Conservation (phyloP, 2,113 vertebrate species). For the Peromyscus leucopus region DNA sequence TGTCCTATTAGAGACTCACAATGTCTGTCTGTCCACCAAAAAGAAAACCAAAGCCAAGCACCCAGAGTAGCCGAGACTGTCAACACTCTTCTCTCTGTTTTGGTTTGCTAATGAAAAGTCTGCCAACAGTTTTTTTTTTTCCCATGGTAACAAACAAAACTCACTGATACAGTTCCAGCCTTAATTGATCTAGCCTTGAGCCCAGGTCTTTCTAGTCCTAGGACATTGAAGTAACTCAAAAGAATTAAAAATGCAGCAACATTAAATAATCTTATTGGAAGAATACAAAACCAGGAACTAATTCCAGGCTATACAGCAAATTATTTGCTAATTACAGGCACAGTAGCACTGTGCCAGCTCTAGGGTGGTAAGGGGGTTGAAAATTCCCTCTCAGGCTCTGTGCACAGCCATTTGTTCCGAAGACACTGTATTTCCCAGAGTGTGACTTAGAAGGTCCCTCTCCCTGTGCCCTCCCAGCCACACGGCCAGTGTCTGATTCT, state of each 20-base stretch:
- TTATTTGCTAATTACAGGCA: conserved; percentile 85
- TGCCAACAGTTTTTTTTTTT: conserved; percentile 70
- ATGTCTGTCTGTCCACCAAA: not conserved
- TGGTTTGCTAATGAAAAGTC: not conserved
- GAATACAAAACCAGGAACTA: conserved; percentile 78
- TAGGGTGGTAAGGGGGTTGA: conserved; percentile 65
- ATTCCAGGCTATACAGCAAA: conserved; percentile 82
- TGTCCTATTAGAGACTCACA: not conserved
- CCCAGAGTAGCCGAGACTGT: not conserved
- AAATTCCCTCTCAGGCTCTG: conserved; percentile 63
- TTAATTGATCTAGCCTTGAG: conserved; percentile 63
- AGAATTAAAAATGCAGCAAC: conserved; percentile 80
- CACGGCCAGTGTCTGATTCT: not conserved
- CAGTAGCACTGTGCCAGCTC: conserved; percentile 80
- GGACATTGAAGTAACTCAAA: conserved; percentile 70
- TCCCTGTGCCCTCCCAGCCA: fast-evolving
- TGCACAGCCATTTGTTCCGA: conserved; percentile 72
- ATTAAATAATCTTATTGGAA: conserved; percentile 81
- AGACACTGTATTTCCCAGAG: conserved; percentile 50
- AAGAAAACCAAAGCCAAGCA: not conserved
- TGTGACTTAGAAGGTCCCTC: not conserved
- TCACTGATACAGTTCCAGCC: conserved; percentile 77
- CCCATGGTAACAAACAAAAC: conserved; percentile 74
- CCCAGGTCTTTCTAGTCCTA: conserved; percentile 61
- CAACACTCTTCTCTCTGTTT: not conserved